Evolutionary conservation across 2,113 vertebrate species (phyloP), one percentile per base, ranked within the genome.

Genomic region (Natator depressus): DNA sequence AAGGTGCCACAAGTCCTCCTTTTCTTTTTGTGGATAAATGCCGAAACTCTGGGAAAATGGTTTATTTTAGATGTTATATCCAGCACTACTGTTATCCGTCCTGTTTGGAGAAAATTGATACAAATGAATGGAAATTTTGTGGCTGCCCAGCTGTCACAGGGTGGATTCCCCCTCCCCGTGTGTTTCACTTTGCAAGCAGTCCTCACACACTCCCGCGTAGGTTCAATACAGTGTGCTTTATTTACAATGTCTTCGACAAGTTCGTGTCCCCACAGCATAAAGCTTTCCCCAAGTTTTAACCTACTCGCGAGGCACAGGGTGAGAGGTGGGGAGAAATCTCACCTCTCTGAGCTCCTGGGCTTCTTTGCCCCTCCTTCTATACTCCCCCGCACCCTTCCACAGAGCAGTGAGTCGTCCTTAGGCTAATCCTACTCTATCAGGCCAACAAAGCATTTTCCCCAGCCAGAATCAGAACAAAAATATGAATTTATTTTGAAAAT

Each of bases 381-480:
- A 16, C 59, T 16, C 29, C 13, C 29, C 12, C 31, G 31, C 59
- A 35, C 57, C 12, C 29, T n/a, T 69, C 35, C 16, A n/a, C 16
- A 69, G 62, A 35, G 62, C 31, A 69, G 6, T 69, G 62, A 69
- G 62, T 69, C 35, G 9, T 69, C 31, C 62, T 10, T 69, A n/a
- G 35, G 62, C 35, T 69, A 69, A n/a, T 69, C 62, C 8, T 35
- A 69, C 17, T 19, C 62, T n/a, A 69, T 69, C 16, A n/a, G 35
- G 94, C 78, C 94, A 96, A 89, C 55, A 97, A 97, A 97, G 83
- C 76, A 91, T 62, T 12, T 93, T 97, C 89, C 87, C 82, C 38
- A 94, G 95, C 80, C 96, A 95, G 97, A 98, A 95, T 81, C 55
- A 72, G 90, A 97, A 96, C 51, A 93, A 97, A 93, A 38, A 85